Base-by-base conservation (phyloP, 2,797 vertebrate genomes). In the Artibeus lituratus region DNA sequence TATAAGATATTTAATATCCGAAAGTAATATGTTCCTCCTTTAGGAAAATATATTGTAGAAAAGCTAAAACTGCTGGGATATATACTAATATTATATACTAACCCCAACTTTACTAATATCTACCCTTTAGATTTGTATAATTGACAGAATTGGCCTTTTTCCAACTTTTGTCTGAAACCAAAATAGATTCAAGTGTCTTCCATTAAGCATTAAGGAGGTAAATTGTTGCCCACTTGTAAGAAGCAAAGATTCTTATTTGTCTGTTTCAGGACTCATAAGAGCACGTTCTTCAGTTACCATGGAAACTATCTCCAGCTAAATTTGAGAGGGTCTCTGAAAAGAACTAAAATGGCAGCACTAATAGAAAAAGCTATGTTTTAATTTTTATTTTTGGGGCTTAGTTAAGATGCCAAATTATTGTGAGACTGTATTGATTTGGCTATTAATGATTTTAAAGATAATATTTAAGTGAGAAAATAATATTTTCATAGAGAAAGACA, bases 241-340 rank as follows among this genome's bases (percentile, higher is more conserved):
- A 98, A 96, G 81, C 72, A 95, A 85, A 96, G 88, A 97, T 97
- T 97, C 96, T 96, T 97, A 98, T 96, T 98, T 98, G 96, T 97
- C 97, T 98, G 83, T 97, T 98, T 97, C 84, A 96, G 98, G 96
- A 97, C 91, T 98, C 95, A 98, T 97, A 97, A 98, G 91, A 97
- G 86, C 96, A 97, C 62, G 96, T 97, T 98, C 97, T 97, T 96
- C 80, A 51, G 98, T 98, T 98, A 94, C 98, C 97, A 98, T 98
- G 98, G 98, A 98, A 98, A 98, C 97, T 69, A 82, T 97, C 85
- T 96, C 95, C 74, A 96, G 95, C 80, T 97, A 98, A 98, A 98
- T 95, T 97, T 94, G 94, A 98, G 95, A 97, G 82, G 96, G 94
- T 94, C 90, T 97, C 65, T 90, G 92, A 90, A 82, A 19, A 73